Evolutionary conservation across 2,113 vertebrate species (phyloP).

Genomic region (Xenopus laevis): DNA sequence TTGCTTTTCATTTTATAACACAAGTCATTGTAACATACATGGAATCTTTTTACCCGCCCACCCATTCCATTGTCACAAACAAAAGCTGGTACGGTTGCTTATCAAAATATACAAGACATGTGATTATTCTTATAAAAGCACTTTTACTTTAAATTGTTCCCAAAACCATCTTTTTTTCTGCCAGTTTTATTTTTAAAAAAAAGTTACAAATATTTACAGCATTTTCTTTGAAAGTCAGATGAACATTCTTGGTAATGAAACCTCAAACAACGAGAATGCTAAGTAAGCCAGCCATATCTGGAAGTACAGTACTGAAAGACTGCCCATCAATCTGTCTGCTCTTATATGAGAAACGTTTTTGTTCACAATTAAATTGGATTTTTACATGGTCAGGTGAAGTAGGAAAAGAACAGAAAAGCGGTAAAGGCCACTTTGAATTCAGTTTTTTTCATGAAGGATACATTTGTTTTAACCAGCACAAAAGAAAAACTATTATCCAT

Average conservation of each 20-base stretch:
- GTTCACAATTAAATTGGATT: constrained; percentile 52
- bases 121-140: constrained; percentile 68
- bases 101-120: constrained; percentile 80
- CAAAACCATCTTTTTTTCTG: constrained; percentile 59
- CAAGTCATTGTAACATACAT: constrained; percentile 65
- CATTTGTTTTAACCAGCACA: constrained; percentile 24
- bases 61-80: constrained; percentile 70
- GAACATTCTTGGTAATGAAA: constrained; percentile 64
- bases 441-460: background rate
- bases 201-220: constrained; percentile 73
- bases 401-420: constrained; percentile 31
- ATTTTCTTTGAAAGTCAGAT: constrained; percentile 62
- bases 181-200: constrained; percentile 60
- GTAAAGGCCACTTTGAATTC: constrained; percentile 55
- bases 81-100: constrained; percentile 75
- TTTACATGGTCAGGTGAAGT: constrained; percentile 51
- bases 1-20: constrained; percentile 75
- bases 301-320: constrained; percentile 58
- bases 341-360: constrained; percentile 47
- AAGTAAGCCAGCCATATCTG: constrained; percentile 52
- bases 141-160: constrained; percentile 72
- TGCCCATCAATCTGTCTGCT: constrained; percentile 42
- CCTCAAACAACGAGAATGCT: constrained; percentile 41
- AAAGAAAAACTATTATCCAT: constrained; percentile 34
- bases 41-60: constrained; percentile 60